Conservation (phyloP, 1,140 invertebrate species). For the Magallana angulata region DNA sequence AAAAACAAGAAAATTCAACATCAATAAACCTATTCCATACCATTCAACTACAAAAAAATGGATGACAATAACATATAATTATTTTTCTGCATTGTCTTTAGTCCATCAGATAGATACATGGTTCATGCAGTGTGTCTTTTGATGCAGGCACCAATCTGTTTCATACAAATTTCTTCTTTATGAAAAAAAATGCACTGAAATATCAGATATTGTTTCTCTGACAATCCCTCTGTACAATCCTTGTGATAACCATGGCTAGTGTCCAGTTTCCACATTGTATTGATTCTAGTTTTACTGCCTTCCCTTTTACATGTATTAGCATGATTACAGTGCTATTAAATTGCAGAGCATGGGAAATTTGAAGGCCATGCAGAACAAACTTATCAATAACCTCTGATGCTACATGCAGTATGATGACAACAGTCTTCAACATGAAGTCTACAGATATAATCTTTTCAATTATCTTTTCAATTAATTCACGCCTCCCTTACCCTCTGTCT, state of each 20-base stretch:
- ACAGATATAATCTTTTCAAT: too few species aligned
- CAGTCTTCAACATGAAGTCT: too few species aligned
- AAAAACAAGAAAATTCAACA: too few species aligned
- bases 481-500: too few species aligned
- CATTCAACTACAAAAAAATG: too few species aligned
- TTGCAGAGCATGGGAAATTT: constrained; percentile 10
- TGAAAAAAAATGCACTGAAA: not conserved
- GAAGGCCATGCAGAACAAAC: constrained; percentile 2
- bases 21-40: too few species aligned
- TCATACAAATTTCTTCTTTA: not conserved
- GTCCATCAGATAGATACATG: too few species aligned
- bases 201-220: not conserved
- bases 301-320: not conserved
- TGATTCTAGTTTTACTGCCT: not conserved
- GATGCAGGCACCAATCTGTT: not conserved
- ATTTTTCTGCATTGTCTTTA: too few species aligned
- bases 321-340: constrained; percentile 22
- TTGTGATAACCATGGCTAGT: not conserved
- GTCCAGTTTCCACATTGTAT: constrained; percentile 12
- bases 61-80: too few species aligned
- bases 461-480: too few species aligned
- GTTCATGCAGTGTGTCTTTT: too few species aligned
- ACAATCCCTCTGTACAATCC: not conserved
- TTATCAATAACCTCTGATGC: constrained; percentile 9
- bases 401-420: not conserved